Percentiles rank a stretch among this genome's conserved stretches.
Conservation (phyloP, 2,797 vertebrate genomes). For the Mormyrops boulengeri region DNA sequence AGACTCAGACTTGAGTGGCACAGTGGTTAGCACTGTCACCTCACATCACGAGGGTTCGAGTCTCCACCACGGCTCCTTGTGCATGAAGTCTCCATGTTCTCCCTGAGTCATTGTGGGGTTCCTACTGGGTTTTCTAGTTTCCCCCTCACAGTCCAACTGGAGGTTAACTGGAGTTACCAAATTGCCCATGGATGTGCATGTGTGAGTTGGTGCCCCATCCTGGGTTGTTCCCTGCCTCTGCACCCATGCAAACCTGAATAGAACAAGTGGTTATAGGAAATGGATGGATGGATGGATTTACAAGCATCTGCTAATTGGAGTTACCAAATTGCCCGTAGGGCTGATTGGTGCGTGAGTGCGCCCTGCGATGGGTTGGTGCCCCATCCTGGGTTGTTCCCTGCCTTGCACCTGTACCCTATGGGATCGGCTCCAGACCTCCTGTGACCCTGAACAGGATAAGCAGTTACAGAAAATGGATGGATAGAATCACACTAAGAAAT, state of each 20-base stretch:
- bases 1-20: background rate
- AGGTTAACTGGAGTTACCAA: background rate
- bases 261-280: too few species aligned
- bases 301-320: background rate
- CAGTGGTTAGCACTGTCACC: background rate
- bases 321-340: background rate
- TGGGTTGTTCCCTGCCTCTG: too few species aligned
- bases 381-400: background rate
- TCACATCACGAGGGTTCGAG: background rate
- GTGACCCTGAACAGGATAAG: background rate
- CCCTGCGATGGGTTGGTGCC: background rate
- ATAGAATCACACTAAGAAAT: background rate
- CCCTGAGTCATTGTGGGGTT: background rate
- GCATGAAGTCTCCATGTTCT: background rate
- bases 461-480: background rate
- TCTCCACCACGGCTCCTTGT: background rate
- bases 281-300: too few species aligned
- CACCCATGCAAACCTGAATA: too few species aligned
- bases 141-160: background rate
- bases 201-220: background rate
- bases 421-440: background rate
- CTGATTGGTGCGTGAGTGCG: background rate
- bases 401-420: background rate
- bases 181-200: background rate
- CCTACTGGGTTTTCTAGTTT: background rate